phyloP scores from a whole-genome alignment of 2,113 vertebrate genomes.

The Gambusia affinis region DNA sequence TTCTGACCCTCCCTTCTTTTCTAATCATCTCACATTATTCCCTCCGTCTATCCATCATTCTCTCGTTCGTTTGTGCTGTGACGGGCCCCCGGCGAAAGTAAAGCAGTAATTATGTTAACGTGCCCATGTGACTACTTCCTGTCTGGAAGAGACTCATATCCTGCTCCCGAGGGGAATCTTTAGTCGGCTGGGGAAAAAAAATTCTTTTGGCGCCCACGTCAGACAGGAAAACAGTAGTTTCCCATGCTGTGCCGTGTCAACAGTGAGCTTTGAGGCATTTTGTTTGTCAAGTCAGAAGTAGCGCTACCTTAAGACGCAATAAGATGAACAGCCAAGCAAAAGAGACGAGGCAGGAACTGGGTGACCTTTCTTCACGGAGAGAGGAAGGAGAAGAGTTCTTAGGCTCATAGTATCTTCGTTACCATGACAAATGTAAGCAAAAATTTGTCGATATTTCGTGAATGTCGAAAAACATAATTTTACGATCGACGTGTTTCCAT shows the following conservation, averaged over 20 bases:
- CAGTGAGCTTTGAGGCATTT: conserved; percentile 14
- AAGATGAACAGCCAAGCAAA: conserved; percentile 3
- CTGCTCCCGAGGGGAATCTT: conserved; percentile 49
- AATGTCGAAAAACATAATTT: too few relatives aligned
- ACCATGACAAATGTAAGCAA: too few relatives aligned
- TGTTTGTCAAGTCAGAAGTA: conserved; percentile 6
- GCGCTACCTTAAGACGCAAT: background rate
- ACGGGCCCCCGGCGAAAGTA: conserved; percentile 15
- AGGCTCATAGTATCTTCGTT: too few relatives aligned
- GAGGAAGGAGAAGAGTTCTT: too few relatives aligned
- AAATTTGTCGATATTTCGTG: background rate
- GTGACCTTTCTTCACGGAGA: too few relatives aligned
- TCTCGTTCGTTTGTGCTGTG: conserved; percentile 9
- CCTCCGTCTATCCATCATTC: conserved; percentile 15
- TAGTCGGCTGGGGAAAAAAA: conserved; percentile 16
- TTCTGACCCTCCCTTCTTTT: conserved; percentile 22
- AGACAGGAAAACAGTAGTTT: conserved; percentile 6
- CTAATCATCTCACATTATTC: conserved; percentile 30
- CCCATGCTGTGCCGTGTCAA: conserved; percentile 1
- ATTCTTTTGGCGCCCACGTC: background rate
- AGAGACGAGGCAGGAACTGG: background rate
- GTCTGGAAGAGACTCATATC: conserved; percentile 45
- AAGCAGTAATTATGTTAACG: conserved; percentile 60
- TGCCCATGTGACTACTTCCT: conserved; percentile 62
- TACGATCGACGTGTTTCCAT: too few relatives aligned